Conservation (phyloP, 2,888 invertebrate genomes). For the Mellilla xanthometata region DNA sequence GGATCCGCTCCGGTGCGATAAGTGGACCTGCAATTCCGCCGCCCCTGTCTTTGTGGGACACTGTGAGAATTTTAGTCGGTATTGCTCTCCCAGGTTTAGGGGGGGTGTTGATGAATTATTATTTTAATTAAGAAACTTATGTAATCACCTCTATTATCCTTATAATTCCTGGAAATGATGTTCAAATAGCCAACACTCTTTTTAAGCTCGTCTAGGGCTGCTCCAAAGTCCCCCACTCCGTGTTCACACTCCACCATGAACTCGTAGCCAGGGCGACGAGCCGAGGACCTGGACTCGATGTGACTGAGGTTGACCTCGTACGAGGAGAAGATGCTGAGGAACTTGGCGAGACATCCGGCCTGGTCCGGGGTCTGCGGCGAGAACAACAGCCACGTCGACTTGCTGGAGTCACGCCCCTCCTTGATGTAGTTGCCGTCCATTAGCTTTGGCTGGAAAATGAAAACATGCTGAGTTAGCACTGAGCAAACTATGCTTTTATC, state of each 20-base stretch:
- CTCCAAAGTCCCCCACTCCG: constrained; percentile 87
- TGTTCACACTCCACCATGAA: constrained; percentile 97
- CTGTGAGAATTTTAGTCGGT: too few species aligned
- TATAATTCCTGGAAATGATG: constrained; percentile 93
- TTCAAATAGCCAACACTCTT: constrained; percentile 90
- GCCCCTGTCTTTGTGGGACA: too few species aligned
- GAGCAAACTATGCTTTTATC: not conserved
- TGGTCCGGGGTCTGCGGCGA: constrained; percentile 90
- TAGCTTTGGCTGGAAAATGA: constrained; percentile 86
- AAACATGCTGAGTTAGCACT: too few species aligned
- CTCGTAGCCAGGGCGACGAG: constrained; percentile 91
- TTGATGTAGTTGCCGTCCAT: constrained; percentile 92
- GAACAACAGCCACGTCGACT: constrained; percentile 93
- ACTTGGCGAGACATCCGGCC: constrained; percentile 94
- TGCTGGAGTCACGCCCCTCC: constrained; percentile 88
- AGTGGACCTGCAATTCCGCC: too few species aligned
- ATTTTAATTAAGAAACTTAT: too few species aligned
- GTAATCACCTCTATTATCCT: constrained; percentile 88
- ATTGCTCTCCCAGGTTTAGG: too few species aligned
- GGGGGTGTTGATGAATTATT: too few species aligned
- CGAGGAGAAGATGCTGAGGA: constrained; percentile 93
- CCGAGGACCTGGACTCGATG: constrained; percentile 95
- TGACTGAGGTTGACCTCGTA: constrained; percentile 92
- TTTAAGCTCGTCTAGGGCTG: constrained; percentile 89
- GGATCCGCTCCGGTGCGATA: too few species aligned